phyloP scores from a whole-genome alignment of 2,113 vertebrate genomes.

The Cebidichthys violaceus region DNA sequence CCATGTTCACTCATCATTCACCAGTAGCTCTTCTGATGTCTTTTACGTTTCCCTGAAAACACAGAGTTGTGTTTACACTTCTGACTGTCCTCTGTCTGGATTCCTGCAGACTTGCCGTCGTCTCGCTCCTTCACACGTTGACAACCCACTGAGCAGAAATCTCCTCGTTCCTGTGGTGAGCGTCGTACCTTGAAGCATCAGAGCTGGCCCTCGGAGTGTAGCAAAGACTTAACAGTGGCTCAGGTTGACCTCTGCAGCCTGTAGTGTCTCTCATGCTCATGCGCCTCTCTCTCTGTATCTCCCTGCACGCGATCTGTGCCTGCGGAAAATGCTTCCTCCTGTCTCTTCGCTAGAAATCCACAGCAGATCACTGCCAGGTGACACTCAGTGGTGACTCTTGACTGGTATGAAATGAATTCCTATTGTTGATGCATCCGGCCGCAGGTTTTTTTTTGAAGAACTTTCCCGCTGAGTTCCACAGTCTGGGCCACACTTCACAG shows the following conservation, averaged over 20 bases:
- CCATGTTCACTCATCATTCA: conserved; percentile 25
- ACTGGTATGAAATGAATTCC: conserved; percentile 43
- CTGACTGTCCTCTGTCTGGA: neutral
- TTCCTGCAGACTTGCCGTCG: conserved; percentile 2
- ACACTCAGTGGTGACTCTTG: conserved; percentile 3
- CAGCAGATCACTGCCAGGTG: conserved; percentile 15
- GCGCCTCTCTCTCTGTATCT: neutral
- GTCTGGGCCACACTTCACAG: conserved; percentile 34
- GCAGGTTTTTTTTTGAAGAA: conserved; percentile 27
- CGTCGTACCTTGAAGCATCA: conserved; percentile 7
- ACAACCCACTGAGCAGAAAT: conserved; percentile 21
- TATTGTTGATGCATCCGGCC: conserved; percentile 21
- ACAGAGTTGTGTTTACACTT: conserved; percentile 21
- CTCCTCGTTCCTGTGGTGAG: conserved; percentile 14
- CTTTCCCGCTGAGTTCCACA: conserved; percentile 30
- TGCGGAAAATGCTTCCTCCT: neutral
- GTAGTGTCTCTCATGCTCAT: conserved; percentile 10
- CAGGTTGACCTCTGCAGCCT: conserved; percentile 39
- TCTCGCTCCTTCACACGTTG: conserved; percentile 18
- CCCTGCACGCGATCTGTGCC: neutral
- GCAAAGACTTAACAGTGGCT: neutral
- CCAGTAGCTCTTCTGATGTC: neutral
- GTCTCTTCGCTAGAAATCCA: neutral
- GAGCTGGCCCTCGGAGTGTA: neutral
- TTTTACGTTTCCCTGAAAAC: conserved; percentile 24